These are phyloP conservation scores for Coregonus suidteri DNA, from an alignment of 2,797 vertebrate species.

Conservation along the genomic window DNA sequence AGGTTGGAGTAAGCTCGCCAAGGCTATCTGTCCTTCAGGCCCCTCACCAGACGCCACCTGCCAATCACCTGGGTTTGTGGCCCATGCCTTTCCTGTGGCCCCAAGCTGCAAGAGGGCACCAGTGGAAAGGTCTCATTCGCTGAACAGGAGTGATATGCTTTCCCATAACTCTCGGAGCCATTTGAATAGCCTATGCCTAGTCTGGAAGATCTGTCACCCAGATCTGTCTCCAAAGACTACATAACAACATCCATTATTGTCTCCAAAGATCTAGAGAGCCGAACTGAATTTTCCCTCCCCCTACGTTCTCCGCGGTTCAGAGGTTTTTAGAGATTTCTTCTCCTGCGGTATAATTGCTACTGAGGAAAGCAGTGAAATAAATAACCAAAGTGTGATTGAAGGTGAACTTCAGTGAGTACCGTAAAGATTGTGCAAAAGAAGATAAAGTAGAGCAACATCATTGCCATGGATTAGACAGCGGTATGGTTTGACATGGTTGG, in stretches of 20 bases:
- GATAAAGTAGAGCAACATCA: no score
- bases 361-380: no score
- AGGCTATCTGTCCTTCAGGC: not conserved
- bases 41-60: not conserved
- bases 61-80: constrained; percentile 28
- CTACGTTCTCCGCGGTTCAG: no score
- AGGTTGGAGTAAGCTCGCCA: constrained; percentile 22
- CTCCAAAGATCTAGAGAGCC: no score
- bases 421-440: no score
- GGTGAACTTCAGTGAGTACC: no score
- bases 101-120: not conserved
- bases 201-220: not conserved
- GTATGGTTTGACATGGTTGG: no score
- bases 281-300: no score
- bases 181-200: not conserved
- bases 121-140: not conserved
- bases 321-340: no score
- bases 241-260: not conserved
- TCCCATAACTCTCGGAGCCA: not conserved
- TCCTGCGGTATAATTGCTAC: no score
- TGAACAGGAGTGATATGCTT: not conserved
- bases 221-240: not conserved
- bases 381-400: no score
- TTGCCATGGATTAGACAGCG: no score
- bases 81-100: constrained; percentile 13